Base-by-base conservation (phyloP, 2,888 invertebrate genomes). In the Xestobium rufovillosum region DNA sequence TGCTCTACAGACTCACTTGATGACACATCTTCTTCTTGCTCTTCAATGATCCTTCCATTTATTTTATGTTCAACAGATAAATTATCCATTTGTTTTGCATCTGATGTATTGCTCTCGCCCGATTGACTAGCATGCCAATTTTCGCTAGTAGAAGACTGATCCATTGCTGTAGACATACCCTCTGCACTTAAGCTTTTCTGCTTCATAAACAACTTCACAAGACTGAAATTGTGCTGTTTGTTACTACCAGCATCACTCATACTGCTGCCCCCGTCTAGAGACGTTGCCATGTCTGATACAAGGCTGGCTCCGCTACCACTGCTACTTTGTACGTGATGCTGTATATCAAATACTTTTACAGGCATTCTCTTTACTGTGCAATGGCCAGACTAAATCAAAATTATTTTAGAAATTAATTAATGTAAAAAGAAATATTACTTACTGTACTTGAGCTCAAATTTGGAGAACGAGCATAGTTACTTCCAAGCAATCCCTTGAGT, bases 191-290 rank as follows among this genome's bases (percentile, higher is more conserved):
- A 78, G 60, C 86, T 87, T 62, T 87, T 87, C 59, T 89, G 89
- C 63, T 89, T 88, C 74, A 90, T 89, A 59, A 89, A 90, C 47
- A 89, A 70, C 63, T 85, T 85, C 27, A 90, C 85, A 56, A 90
- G 73, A 65, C 82, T 89, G 61, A 89, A 80, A 49, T 83, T 78
- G 44, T 82, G 76, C 50, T 78, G 73, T 31, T 39, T 55, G 55
- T 47, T 59, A 39, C 49, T 56, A 34, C 45, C 47, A 10, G 41
- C 38, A 37, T 50, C 52, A 17, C 50, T 46, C 16, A 56, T 58
- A 30, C 56, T 57, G 33, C 54, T 57, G 34, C 55, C 59, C 3
- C 55, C 59, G 39, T 66, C 65, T 2, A 64, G 53, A 3, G 66
- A 66, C 2, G 65, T 65, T 2, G 65, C 64, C 64, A 66, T 65